Percentiles rank a stretch among this genome's conserved stretches.
These are phyloP conservation scores for Carettochelys insculpta DNA, from an alignment of 2,113 vertebrate species.

Conservation along the genomic window DNA sequence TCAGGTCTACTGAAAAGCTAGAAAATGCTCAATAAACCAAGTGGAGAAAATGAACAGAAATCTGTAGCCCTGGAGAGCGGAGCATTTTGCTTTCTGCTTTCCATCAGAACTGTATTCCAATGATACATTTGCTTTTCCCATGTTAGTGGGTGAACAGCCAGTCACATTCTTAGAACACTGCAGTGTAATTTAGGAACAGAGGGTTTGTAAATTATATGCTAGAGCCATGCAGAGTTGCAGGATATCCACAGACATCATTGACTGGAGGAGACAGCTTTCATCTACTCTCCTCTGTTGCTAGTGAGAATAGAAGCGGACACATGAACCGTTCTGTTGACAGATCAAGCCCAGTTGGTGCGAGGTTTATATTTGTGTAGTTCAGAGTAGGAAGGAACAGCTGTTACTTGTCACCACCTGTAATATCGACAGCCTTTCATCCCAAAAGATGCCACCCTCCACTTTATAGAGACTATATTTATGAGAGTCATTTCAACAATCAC, in stretches of 20 bases:
- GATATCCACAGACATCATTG: fast-evolving
- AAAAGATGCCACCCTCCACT: fast-evolving
- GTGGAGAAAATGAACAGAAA: neutral
- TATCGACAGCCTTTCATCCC: neutral
- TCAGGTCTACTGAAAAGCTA: neutral
- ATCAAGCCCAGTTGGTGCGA: fast-evolving
- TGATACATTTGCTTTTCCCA: fast-evolving
- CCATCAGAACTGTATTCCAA: neutral
- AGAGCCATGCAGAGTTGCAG: fast-evolving
- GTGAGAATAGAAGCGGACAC: neutral
- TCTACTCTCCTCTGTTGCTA: neutral
- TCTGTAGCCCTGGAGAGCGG: fast-evolving
- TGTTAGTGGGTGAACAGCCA: fast-evolving
- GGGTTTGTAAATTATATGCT: neutral
- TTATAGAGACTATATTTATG: neutral
- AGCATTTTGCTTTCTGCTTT: fast-evolving
- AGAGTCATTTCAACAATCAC: neutral
- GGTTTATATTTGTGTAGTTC: neutral
- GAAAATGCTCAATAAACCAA: neutral
- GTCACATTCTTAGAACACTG: fast-evolving
- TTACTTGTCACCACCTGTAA: neutral
- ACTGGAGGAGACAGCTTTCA: fast-evolving
- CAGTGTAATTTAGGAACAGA: neutral
- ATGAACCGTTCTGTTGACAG: neutral
- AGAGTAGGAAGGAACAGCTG: neutral